phyloP scores from a whole-genome alignment of 64 coral and sea anemone species.

The Cladopsammia gracilis region DNA sequence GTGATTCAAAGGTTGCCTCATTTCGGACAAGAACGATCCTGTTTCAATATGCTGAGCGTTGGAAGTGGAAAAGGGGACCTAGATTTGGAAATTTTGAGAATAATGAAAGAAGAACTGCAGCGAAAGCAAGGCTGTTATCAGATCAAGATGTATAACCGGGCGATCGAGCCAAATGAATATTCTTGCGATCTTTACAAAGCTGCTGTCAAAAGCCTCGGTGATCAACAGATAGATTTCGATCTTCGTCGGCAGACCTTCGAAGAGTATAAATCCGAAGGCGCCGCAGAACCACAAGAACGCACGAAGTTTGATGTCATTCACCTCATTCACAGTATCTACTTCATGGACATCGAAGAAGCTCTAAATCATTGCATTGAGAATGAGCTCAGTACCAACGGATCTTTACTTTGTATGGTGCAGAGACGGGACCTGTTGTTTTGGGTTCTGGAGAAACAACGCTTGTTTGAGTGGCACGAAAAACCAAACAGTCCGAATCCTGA shows the following conservation, averaged over 20 bases:
- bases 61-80: slow-evolving; percentile 37
- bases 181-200: neutral
- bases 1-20: neutral
- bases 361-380: slow-evolving; percentile 44
- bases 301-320: slow-evolving; percentile 57
- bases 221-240: neutral
- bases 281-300: neutral
- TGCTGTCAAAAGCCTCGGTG: neutral
- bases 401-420: neutral
- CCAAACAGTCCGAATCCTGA: neutral
- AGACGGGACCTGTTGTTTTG: neutral
- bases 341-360: slow-evolving; percentile 11
- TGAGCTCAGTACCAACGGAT: neutral
- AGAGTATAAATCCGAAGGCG: neutral
- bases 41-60: slow-evolving; percentile 47
- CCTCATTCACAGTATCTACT: slow-evolving; percentile 18
- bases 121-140: neutral
- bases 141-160: slow-evolving; percentile 44
- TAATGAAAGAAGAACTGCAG: slow-evolving; percentile 36
- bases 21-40: neutral
- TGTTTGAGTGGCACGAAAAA: neutral
- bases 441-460: neutral
- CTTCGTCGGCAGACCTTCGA: slow-evolving; percentile 13
- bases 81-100: slow-evolving; percentile 55
- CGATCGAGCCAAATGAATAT: slow-evolving; percentile 28